These are phyloP conservation scores for Sebastes baramenuke DNA, from an alignment of 2,797 vertebrate species.

Conservation along the genomic window DNA sequence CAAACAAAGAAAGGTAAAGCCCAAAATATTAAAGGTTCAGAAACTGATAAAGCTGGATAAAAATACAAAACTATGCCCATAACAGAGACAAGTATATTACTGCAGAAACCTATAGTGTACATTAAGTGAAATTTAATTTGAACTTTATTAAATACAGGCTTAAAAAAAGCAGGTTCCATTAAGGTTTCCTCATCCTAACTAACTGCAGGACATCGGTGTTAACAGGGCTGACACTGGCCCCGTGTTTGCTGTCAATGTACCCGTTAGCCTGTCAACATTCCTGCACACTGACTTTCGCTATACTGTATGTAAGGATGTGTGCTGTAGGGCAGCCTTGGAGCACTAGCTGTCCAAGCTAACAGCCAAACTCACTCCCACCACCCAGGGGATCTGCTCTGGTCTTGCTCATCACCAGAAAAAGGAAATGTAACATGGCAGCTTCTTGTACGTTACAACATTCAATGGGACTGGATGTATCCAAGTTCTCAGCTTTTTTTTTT, in stretches of 20 bases:
- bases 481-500: background rate
- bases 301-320: background rate
- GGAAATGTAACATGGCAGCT: constrained; percentile 72
- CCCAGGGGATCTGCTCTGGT: constrained; percentile 58
- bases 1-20: background rate
- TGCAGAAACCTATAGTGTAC: background rate
- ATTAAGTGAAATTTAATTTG: background rate
- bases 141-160: background rate
- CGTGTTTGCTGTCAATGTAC: constrained; percentile 33
- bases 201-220: background rate
- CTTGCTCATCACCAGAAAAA: constrained; percentile 56
- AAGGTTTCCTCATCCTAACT: background rate
- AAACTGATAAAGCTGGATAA: background rate
- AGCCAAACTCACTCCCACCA: constrained; percentile 33
- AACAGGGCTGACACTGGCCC: constrained; percentile 11
- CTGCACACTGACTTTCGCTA: constrained; percentile 19
- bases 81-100: background rate
- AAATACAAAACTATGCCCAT: background rate
- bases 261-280: constrained; percentile 36
- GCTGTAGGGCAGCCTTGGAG: constrained; percentile 25
- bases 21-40: background rate
- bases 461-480: constrained; percentile 12
- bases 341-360: constrained; percentile 24
- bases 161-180: background rate
- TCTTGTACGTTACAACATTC: constrained; percentile 38